Percentiles rank a stretch among this genome's conserved stretches.
These are phyloP conservation scores for Adelges cooleyi DNA, from an alignment of 1,140 invertebrate species.

Conservation along the genomic window DNA sequence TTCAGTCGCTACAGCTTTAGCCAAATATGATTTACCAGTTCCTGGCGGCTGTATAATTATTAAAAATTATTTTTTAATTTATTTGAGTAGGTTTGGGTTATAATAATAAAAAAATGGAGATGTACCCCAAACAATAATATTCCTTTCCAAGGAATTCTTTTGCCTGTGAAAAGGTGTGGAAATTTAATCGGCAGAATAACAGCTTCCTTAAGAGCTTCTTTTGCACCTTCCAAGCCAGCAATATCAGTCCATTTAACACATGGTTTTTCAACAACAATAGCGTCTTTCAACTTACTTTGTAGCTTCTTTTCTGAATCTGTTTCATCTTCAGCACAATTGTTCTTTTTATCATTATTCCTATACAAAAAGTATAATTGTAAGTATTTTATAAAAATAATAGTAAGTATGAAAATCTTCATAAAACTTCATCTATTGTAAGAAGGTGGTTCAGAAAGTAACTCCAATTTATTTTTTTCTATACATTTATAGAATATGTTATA, in stretches of 20 bases:
- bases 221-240: conserved; percentile 90
- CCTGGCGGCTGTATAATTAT: conserved; percentile 67
- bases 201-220: conserved; percentile 98
- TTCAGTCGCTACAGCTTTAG: conserved; percentile 98
- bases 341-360: conserved; percentile 62
- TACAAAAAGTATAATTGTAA: conserved; percentile 21
- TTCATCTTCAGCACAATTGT: conserved; percentile 72
- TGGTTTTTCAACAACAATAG: conserved; percentile 94
- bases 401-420: no score
- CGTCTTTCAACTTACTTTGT: conserved; percentile 76
- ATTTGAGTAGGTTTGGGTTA: no score
- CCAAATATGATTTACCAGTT: conserved; percentile 98
- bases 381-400: conserved; percentile 24
- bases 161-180: conserved; percentile 96
- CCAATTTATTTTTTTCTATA: no score
- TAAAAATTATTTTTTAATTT: no score
- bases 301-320: conserved; percentile 94
- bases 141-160: conserved; percentile 96
- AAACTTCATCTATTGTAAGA: no score
- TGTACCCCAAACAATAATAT: conserved; percentile 90
- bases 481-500: no score
- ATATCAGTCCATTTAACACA: conserved; percentile 96
- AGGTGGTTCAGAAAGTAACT: no score
- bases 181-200: conserved; percentile 99
- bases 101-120: conserved; percentile 23